Conservation (phyloP, 2,888 invertebrate genomes). For the Blomia tropicalis region DNA sequence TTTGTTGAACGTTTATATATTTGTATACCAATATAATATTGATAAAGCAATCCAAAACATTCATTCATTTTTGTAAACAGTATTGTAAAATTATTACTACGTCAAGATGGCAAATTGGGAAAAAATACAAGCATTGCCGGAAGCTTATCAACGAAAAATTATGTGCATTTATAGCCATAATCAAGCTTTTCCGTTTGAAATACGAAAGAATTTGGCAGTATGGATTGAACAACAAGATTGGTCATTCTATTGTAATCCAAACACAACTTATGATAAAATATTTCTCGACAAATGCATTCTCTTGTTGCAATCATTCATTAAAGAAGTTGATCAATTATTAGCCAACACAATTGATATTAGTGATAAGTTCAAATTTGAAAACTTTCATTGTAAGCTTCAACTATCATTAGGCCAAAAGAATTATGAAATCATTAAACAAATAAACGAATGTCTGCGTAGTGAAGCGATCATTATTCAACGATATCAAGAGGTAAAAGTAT, state of each 20-base stretch:
- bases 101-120: constrained; percentile 28
- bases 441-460: constrained; percentile 1
- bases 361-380: background rate
- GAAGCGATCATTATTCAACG: background rate
- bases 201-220: constrained; percentile 71
- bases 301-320: background rate
- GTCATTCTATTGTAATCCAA: constrained; percentile 34
- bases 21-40: too few relatives aligned
- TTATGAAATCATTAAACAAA: constrained; percentile 7
- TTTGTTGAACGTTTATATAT: too few relatives aligned
- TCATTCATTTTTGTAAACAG: too few relatives aligned
- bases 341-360: background rate
- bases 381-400: background rate
- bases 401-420: background rate
- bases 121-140: constrained; percentile 51
- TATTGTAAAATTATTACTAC: too few relatives aligned
- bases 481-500: constrained; percentile 4
- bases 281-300: background rate
- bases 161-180: constrained; percentile 63
- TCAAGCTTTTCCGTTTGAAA: constrained; percentile 71
- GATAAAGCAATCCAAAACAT: too few relatives aligned
- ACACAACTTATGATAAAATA: background rate
- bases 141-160: constrained; percentile 61
- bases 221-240: constrained; percentile 85
- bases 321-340: constrained; percentile 8